These are phyloP conservation scores for Cremastinae sp. DNA, from an alignment of 2,888 invertebrate species.

Conservation along the genomic window DNA sequence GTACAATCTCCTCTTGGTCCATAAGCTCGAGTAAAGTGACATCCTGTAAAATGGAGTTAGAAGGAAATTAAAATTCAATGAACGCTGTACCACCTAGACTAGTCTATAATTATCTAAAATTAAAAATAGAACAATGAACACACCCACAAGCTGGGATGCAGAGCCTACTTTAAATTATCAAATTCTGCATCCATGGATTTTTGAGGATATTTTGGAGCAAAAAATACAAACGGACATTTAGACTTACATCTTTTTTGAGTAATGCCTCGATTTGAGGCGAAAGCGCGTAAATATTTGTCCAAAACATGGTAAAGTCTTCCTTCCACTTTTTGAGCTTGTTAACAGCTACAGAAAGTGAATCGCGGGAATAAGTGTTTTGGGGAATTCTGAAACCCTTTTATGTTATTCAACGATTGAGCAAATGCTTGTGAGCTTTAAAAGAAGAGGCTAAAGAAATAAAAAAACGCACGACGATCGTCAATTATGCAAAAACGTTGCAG, in stretches of 20 bases:
- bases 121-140: neutral
- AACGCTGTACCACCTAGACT: neutral
- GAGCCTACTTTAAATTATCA: constrained; percentile 8
- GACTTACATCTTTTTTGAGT: constrained; percentile 87
- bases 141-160: too few relatives aligned
- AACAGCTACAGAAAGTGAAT: constrained; percentile 53
- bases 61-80: neutral
- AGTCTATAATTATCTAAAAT: neutral
- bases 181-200: neutral
- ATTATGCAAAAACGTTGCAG: neutral
- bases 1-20: constrained; percentile 96
- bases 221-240: neutral
- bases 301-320: constrained; percentile 85
- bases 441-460: constrained; percentile 8
- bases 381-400: constrained; percentile 41
- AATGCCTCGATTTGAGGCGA: constrained; percentile 89
- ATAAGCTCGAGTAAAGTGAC: constrained; percentile 93
- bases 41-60: constrained; percentile 84
- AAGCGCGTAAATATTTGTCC: constrained; percentile 88
- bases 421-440: too few relatives aligned
- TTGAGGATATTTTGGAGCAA: too few relatives aligned
- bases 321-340: constrained; percentile 60
- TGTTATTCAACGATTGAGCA: neutral
- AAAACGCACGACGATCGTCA: neutral
- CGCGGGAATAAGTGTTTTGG: constrained; percentile 47